These are phyloP conservation scores for Microcebus ravelobensis DNA, from an alignment of 2,113 vertebrate genomes.

Conservation along the genomic window DNA sequence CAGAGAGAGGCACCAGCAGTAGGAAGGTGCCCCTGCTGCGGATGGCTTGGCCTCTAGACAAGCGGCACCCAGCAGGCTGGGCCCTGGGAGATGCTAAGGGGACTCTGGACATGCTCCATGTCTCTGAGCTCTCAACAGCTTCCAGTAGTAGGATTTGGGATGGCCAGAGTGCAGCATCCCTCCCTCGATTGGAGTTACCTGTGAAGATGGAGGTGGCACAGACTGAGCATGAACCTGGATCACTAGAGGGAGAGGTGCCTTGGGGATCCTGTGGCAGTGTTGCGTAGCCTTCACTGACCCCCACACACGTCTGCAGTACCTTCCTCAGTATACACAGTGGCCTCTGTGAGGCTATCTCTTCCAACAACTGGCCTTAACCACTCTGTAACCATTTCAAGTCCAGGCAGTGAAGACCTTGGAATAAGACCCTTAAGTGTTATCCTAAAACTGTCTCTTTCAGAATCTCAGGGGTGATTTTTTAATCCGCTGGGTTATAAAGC, in stretches of 20 bases:
- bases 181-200: rapidly evolving
- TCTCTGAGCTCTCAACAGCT: neutral
- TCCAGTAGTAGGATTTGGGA: neutral
- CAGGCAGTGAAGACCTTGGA: neutral
- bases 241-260: rapidly evolving
- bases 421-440: too few species aligned
- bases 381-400: neutral
- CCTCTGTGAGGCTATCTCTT: neutral
- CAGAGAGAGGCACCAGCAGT: rapidly evolving
- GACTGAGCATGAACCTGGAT: too few species aligned
- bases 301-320: neutral
- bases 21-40: rapidly evolving
- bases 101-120: rapidly evolving
- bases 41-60: rapidly evolving
- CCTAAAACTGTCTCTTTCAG: neutral
- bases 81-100: neutral
- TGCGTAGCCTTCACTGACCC: neutral
- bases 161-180: neutral
- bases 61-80: neutral
- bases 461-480: neutral
- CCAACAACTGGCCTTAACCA: neutral
- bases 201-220: rapidly evolving
- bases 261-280: rapidly evolving
- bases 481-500: neutral
- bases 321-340: rapidly evolving